Conservation (phyloP, 2,797 vertebrate species). For the Gallinago stenura region DNA sequence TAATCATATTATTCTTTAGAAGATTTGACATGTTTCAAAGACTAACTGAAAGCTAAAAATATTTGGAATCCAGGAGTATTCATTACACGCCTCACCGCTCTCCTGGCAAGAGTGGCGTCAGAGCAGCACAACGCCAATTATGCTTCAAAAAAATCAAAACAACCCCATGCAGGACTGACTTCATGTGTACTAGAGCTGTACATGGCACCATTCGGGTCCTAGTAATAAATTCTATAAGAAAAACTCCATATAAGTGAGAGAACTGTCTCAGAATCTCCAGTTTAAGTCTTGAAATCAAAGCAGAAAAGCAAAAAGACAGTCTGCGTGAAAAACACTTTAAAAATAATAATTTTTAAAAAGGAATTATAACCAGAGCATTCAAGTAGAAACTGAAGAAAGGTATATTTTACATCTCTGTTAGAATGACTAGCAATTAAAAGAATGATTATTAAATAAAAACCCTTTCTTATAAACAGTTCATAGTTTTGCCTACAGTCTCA, state of each 20-base stretch:
- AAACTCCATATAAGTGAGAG: background rate
- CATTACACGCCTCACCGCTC: background rate
- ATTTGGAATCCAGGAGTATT: background rate
- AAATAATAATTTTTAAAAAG: background rate
- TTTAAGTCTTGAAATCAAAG: background rate
- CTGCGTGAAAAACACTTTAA: background rate
- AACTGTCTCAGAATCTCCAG: background rate
- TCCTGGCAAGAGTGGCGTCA: background rate
- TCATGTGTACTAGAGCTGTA: background rate
- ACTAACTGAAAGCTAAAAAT: background rate
- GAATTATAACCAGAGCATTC: background rate
- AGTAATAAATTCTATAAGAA: background rate
- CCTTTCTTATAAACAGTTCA: background rate
- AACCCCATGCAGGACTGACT: background rate
- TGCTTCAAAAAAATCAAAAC: background rate
- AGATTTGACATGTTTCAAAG: background rate
- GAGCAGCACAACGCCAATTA: background rate
- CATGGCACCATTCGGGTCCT: background rate
- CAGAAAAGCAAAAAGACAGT: background rate
- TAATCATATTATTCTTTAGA: background rate
- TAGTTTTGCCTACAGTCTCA: constrained; percentile 17
- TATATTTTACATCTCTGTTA: background rate
- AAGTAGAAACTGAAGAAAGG: background rate
- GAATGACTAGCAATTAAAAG: background rate
- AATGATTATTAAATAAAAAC: background rate